Evolutionary conservation across 2,113 vertebrate genomes (phyloP), one percentile per base, ranked within the genome.

Genomic region (Dasyprocta punctata): DNA sequence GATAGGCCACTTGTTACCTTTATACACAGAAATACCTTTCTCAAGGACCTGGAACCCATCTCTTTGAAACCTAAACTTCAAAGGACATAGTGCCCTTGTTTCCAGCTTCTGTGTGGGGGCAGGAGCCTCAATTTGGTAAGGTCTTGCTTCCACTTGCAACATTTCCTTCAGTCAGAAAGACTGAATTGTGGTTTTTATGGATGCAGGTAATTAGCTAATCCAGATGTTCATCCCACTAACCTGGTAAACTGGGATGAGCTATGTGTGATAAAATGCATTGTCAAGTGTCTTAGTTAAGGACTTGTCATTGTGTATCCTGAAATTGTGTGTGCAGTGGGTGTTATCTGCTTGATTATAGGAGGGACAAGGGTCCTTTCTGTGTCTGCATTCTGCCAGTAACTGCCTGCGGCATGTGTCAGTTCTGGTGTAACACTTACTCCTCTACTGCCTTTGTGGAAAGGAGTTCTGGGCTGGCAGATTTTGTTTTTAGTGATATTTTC

Each of bases 381-480:
- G 54, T 96, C 69, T 87, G n/a, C 11, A 38, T 0, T 75, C 3
- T 61, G 49, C 89, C 36, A 85, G 75, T 49, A 16, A 82, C 61
- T 63, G n/a, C 17, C 77, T 85, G 58, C 69, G 63, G 11, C 58
- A 7, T 69, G 38, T 10, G 36, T 80, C 14, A 38, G 17, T 65
- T 88, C 9, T 54, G 52, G 47, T 80, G 36, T 47, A 73, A 93
- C 60, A 28, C 26, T 86, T 75, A 85, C 13, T 91, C 41, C 82
- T 49, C 61, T 49, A 5, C 63, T 92, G 28, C 16, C 36, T 94
- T 75, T 95, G 13, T 80, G 28, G 73, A 84, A 73, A 93, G 30
- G 44, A 69, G 86, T 93, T 96, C 60, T 89, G n/a, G 86, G 16
- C 67, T 80, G 80, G n/a, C 78, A 90, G 17, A 47, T 92, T 96